phyloP scores from a whole-genome alignment of 2,797 vertebrate genomes.

The Siniperca undulata region DNA sequence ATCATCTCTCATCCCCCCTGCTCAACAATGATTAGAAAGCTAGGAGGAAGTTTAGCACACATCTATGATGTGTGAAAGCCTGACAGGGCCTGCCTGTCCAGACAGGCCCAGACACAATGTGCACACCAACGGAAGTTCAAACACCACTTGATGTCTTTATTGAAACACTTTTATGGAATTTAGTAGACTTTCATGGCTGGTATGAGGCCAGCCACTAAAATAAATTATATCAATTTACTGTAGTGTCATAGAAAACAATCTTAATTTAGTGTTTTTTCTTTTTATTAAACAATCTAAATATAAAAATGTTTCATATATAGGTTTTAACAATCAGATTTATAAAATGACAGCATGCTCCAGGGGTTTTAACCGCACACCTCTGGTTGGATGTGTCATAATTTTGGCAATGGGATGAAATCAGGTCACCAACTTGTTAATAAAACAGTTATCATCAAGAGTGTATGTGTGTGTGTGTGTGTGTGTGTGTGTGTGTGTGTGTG shows the following conservation, averaged over 20 bases:
- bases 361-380: slow-evolving; percentile 66
- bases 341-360: slow-evolving; percentile 41
- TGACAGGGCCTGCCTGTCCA: slow-evolving; percentile 54
- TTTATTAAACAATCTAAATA: slow-evolving; percentile 9
- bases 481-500: slow-evolving; percentile 21
- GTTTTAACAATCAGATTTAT: slow-evolving; percentile 31
- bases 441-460: slow-evolving; percentile 64
- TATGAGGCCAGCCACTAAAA: neutral
- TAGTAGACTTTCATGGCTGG: neutral
- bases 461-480: slow-evolving; percentile 22
- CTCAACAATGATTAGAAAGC: slow-evolving; percentile 68
- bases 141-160: slow-evolving; percentile 37
- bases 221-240: neutral
- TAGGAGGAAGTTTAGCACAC: slow-evolving; percentile 80
- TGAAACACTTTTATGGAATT: slow-evolving; percentile 17
- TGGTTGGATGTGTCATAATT: slow-evolving; percentile 70
- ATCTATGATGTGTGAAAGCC: slow-evolving; percentile 76
- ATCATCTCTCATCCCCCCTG: slow-evolving; percentile 54
- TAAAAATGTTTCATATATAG: neutral
- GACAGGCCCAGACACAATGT: slow-evolving; percentile 10
- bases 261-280: neutral
- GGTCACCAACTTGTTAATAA: slow-evolving; percentile 79
- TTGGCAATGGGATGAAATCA: slow-evolving; percentile 73
- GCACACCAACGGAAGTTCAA: slow-evolving; percentile 29
- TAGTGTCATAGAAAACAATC: neutral